phyloP scores from a whole-genome alignment of 2,888 invertebrate species.

The Euproctis similis region DNA sequence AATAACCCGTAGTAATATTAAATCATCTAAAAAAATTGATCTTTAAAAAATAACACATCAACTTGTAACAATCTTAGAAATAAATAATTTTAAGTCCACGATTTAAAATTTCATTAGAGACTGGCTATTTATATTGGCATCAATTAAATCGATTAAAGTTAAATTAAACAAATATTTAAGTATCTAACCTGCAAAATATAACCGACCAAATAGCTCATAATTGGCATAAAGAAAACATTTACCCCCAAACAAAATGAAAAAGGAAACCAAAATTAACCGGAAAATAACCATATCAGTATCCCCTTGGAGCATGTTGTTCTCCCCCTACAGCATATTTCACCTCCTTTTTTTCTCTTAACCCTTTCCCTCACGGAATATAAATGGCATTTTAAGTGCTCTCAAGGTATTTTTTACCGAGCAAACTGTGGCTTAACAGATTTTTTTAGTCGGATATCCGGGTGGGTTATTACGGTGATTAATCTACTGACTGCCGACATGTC shows the following conservation, averaged over 20 bases:
- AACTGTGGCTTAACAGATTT: conserved; percentile 51
- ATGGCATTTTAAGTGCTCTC: conserved; percentile 50
- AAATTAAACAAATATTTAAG: too few relatives aligned
- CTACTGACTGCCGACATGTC: conserved; percentile 31
- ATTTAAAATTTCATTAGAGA: too few relatives aligned
- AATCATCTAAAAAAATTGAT: too few relatives aligned
- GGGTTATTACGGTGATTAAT: conserved; percentile 46
- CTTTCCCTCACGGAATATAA: conserved; percentile 35
- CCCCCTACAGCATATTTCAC: conserved; percentile 19
- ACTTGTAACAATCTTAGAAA: too few relatives aligned
- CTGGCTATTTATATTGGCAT: too few relatives aligned
- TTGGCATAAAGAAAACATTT: conserved; percentile 1
- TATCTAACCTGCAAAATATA: too few relatives aligned
- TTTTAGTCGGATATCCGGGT: conserved; percentile 38
- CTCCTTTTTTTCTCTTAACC: conserved; percentile 23
- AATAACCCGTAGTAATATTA: too few relatives aligned
- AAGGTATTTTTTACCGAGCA: conserved; percentile 39
- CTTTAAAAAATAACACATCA: too few relatives aligned
- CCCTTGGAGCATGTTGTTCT: conserved; percentile 11
- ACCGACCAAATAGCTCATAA: background rate
- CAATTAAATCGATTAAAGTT: too few relatives aligned
- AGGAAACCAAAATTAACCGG: conserved; percentile 23
- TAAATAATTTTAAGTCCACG: too few relatives aligned
- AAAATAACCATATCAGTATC: conserved; percentile 26
- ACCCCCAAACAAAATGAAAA: background rate